These are phyloP conservation scores for Nesometra sesokonis DNA, from an alignment of 35 echinoderm and acorn worm species.

Conservation along the genomic window DNA sequence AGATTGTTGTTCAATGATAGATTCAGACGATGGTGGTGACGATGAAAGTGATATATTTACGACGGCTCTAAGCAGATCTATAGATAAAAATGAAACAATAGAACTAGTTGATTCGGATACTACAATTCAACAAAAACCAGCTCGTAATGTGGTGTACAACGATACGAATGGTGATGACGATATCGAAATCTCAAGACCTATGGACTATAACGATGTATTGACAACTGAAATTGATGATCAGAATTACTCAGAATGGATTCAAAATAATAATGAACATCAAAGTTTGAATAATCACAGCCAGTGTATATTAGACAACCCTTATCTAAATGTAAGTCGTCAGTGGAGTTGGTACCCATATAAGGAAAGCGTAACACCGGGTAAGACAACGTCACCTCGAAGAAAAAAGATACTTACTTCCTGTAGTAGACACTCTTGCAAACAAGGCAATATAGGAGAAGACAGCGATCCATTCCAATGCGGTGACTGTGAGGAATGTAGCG, in stretches of 20 bases:
- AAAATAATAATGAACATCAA: too few relatives aligned
- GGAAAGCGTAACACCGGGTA: not conserved
- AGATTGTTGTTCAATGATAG: not conserved
- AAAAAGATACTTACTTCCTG: not conserved
- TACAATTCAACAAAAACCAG: not conserved
- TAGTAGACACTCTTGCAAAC: not conserved
- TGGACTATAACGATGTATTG: too few relatives aligned
- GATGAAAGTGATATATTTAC: not conserved
- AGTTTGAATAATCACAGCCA: too few relatives aligned
- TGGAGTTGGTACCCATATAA: not conserved
- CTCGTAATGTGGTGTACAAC: not conserved
- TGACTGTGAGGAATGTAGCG: not conserved
- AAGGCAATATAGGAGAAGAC: not conserved
- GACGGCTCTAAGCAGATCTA: not conserved
- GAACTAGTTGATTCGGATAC: not conserved
- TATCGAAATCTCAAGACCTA: too few relatives aligned
- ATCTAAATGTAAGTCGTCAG: not conserved
- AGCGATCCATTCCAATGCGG: not conserved
- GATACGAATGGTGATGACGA: too few relatives aligned
- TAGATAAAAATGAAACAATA: not conserved
- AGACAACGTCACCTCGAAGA: not conserved
- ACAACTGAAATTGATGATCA: too few relatives aligned
- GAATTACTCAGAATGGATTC: too few relatives aligned
- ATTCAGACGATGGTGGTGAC: not conserved
- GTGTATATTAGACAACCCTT: not conserved